Evolutionary conservation across 2,797 vertebrate species (phyloP).

Genomic region (Melanogrammus aeglefinus): DNA sequence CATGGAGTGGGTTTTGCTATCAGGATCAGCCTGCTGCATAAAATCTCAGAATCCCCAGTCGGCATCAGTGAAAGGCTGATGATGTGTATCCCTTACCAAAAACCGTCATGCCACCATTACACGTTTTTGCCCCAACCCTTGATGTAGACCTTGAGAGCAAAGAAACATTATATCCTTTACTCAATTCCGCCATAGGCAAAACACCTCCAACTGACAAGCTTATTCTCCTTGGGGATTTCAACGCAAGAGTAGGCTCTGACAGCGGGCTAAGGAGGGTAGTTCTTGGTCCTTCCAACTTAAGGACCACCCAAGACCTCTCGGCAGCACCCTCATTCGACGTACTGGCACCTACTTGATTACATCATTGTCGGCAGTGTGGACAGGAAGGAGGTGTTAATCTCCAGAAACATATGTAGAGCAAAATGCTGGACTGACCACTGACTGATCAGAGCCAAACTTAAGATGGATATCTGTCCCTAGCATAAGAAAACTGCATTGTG

Average conservation of each 20-base stretch:
- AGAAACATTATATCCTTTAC: not conserved
- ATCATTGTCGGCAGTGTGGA: slow-evolving; percentile 2
- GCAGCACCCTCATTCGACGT: slow-evolving; percentile 3
- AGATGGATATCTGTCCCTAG: not conserved
- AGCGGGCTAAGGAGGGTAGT: not conserved
- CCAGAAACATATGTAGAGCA: not conserved
- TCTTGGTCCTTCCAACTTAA: not conserved
- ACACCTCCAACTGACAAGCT: not conserved
- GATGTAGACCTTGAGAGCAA: not conserved
- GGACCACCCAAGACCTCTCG: not conserved
- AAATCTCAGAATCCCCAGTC: no score
- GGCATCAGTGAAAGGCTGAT: not conserved
- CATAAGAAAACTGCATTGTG: not conserved
- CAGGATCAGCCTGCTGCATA: no score
- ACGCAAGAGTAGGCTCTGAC: slow-evolving; percentile 1
- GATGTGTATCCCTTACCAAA: not conserved
- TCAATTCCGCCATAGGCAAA: not conserved
- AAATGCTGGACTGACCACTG: slow-evolving; percentile 16
- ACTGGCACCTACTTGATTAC: slow-evolving; percentile 16
- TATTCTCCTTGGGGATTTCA: not conserved
- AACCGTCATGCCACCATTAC: no score
- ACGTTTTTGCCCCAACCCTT: not conserved
- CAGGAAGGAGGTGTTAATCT: not conserved
- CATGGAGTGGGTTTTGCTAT: no score
- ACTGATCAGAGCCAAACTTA: slow-evolving; percentile 12